Percentiles rank a stretch among this genome's conserved stretches.
Evolutionary conservation across 2,888 invertebrate species (phyloP).

Genomic region (Selenia dentaria): DNA sequence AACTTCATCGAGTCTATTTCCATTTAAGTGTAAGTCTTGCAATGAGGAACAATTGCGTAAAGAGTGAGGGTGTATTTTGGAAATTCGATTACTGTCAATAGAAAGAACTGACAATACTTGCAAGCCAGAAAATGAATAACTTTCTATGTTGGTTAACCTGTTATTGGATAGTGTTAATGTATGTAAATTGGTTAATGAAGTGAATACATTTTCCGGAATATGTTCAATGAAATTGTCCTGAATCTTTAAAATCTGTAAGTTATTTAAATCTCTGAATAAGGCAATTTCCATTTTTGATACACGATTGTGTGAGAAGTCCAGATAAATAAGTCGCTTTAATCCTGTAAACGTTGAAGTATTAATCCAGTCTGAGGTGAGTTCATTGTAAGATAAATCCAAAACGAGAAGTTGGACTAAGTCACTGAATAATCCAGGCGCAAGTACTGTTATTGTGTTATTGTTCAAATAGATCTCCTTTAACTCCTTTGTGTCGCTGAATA

Average conservation of each 20-base stretch:
- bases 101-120: constrained; percentile 90
- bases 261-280: constrained; percentile 91
- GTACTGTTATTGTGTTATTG: constrained; percentile 92
- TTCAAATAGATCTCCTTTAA: constrained; percentile 92
- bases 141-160: constrained; percentile 89
- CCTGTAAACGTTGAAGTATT: constrained; percentile 92
- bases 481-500: constrained; percentile 91
- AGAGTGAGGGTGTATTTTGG: constrained; percentile 89
- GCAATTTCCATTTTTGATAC: constrained; percentile 90
- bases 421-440: constrained; percentile 92
- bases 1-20: constrained; percentile 90
- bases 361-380: constrained; percentile 92
- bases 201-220: constrained; percentile 91
- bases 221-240: constrained; percentile 91
- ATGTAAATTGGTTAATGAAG: constrained; percentile 90
- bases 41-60: constrained; percentile 91
- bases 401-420: constrained; percentile 90
- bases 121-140: constrained; percentile 90
- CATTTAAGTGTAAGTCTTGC: constrained; percentile 93
- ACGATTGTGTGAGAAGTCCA: constrained; percentile 91
- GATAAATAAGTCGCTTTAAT: constrained; percentile 89
- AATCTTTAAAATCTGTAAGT: constrained; percentile 91
- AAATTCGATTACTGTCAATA: constrained; percentile 91
- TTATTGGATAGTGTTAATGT: constrained; percentile 93
- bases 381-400: constrained; percentile 91